Percentiles rank a stretch among this genome's conserved stretches.
phyloP scores from a whole-genome alignment of 2,888 invertebrate genomes.

The Taphrorychus bicolor region DNA sequence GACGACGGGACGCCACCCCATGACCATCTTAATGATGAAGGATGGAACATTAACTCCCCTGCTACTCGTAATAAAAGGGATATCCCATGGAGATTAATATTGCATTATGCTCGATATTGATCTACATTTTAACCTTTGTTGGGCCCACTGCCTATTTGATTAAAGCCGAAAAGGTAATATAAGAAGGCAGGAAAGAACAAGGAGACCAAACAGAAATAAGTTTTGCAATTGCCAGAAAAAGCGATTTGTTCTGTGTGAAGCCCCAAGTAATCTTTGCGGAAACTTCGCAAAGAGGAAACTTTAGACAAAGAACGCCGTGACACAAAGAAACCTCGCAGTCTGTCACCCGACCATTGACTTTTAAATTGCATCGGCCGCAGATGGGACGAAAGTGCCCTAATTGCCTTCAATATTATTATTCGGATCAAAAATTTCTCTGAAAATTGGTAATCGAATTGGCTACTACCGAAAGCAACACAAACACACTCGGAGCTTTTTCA shows the following conservation, averaged over 20 bases:
- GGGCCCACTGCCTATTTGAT: neutral
- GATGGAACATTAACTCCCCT: slow-evolving; percentile 33
- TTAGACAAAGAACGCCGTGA: slow-evolving; percentile 25
- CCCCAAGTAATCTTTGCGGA: slow-evolving; percentile 27
- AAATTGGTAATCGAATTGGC: neutral
- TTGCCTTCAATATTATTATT: slow-evolving; percentile 6
- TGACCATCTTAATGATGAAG: slow-evolving; percentile 32
- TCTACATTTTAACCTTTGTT: slow-evolving; percentile 16
- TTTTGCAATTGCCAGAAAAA: slow-evolving; percentile 17
- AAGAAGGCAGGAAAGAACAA: neutral
- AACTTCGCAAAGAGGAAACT: slow-evolving; percentile 32
- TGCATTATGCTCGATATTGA: slow-evolving; percentile 26
- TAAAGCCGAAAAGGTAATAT: neutral
- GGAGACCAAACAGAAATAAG: slow-evolving; percentile 15
- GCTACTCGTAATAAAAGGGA: slow-evolving; percentile 30
- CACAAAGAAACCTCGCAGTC: slow-evolving; percentile 42
- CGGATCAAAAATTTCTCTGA: neutral
- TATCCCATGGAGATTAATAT: slow-evolving; percentile 35
- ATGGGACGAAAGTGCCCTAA: slow-evolving; percentile 31
- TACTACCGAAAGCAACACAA: neutral
- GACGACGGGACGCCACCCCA: slow-evolving; percentile 23
- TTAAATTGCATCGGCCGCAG: slow-evolving; percentile 45
- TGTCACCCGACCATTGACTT: slow-evolving; percentile 50
- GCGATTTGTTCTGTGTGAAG: slow-evolving; percentile 28
- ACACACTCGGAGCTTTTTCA: slow-evolving; percentile 11